Conservation (phyloP, 2,113 vertebrate species). For the Lanius collurio region DNA sequence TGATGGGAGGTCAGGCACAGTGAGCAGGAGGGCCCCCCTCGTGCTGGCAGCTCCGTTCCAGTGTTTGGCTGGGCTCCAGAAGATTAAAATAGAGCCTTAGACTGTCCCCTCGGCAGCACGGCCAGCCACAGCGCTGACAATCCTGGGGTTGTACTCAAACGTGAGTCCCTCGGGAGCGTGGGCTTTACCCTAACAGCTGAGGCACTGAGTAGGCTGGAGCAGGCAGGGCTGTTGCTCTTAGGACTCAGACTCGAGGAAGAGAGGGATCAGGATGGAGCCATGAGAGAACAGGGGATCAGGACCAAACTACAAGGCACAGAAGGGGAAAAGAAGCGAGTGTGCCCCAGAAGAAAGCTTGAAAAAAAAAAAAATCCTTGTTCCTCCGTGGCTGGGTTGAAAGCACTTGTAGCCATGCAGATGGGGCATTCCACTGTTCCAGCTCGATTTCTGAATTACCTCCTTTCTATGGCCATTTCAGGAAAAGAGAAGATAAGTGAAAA, state of each 20-base stretch:
- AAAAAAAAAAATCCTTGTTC: background rate
- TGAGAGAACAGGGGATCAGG: slow-evolving; percentile 8
- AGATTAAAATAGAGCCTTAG: slow-evolving; percentile 71
- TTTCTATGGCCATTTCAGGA: background rate
- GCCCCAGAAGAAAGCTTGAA: background rate
- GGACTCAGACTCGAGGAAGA: slow-evolving; percentile 38
- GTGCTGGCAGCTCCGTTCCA: slow-evolving; percentile 62
- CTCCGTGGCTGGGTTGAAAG: background rate
- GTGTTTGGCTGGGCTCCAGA: slow-evolving; percentile 54
- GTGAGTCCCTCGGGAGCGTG: slow-evolving; percentile 39
- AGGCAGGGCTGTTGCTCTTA: slow-evolving; percentile 9
- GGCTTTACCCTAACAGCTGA: slow-evolving; percentile 60
- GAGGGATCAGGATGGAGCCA: slow-evolving; percentile 39
- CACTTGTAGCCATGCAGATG: accelerated
- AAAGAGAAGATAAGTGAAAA: background rate
- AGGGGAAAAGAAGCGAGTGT: background rate
- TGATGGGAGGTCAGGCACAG: slow-evolving; percentile 65
- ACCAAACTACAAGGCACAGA: background rate
- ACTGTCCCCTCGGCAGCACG: slow-evolving; percentile 58
- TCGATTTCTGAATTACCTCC: background rate
- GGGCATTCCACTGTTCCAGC: accelerated
- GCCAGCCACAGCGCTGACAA: slow-evolving; percentile 62
- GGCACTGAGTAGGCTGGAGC: slow-evolving; percentile 37
- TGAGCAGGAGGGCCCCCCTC: slow-evolving; percentile 58
- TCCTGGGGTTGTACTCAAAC: slow-evolving; percentile 65